Conservation (phyloP, 2,113 vertebrate genomes). For the Siniperca chuatsi region DNA sequence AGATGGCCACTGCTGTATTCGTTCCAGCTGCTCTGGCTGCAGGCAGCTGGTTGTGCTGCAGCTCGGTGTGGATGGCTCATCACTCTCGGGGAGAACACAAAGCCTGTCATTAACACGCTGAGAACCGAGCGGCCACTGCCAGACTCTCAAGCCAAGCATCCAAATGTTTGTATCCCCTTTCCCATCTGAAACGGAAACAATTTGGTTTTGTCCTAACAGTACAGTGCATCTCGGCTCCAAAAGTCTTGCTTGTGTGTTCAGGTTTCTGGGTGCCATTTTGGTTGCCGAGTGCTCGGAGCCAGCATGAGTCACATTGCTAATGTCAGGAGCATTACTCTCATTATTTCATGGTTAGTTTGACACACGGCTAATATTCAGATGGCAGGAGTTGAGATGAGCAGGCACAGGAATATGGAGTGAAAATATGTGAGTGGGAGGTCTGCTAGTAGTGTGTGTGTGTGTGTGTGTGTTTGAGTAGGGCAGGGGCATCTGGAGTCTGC, state of each 20-base stretch:
- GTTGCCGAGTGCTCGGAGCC: conserved; percentile 22
- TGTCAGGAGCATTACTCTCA: conserved; percentile 66
- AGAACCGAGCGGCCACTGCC: conserved; percentile 27
- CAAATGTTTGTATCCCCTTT: conserved; percentile 70
- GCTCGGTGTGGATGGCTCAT: conserved; percentile 54
- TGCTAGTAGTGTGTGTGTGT: conserved; percentile 24
- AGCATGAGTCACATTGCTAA: conserved; percentile 57
- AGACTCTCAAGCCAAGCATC: conserved; percentile 59
- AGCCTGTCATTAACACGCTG: conserved; percentile 35
- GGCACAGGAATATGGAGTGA: conserved; percentile 56
- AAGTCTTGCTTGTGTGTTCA: conserved; percentile 11
- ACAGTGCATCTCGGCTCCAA: conserved; percentile 37
- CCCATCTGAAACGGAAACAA: conserved; percentile 71
- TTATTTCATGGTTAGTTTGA: conserved; percentile 77
- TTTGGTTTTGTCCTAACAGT: conserved; percentile 62
- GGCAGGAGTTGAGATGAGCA: conserved; percentile 65
- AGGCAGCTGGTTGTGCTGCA: conserved; percentile 74
- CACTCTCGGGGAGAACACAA: conserved; percentile 29
- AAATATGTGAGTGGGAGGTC: conserved; percentile 78
- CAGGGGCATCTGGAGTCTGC: conserved; percentile 75
- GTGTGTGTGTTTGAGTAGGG: conserved; percentile 40
- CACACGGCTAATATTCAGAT: conserved; percentile 71
- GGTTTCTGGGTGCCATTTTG: conserved; percentile 57
- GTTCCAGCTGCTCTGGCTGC: conserved; percentile 81
- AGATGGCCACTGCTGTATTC: conserved; percentile 69